Evolutionary conservation across 2,888 invertebrate genomes (phyloP).

Genomic region (Nineta flava): DNA sequence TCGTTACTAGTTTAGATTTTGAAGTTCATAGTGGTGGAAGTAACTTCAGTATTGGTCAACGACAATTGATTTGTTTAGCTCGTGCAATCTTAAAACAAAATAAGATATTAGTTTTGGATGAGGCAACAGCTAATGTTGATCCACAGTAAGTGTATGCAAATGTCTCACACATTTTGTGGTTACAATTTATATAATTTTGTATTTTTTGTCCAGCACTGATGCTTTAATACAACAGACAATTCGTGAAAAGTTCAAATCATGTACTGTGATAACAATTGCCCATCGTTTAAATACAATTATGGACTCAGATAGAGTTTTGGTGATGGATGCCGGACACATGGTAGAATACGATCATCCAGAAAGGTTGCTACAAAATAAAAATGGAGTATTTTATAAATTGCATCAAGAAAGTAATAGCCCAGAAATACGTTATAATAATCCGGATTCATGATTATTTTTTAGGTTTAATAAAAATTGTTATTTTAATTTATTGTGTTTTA

Average conservation of each 20-base stretch:
- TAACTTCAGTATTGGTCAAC: slow-evolving; percentile 3
- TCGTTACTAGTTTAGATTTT: neutral
- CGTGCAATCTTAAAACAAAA: slow-evolving; percentile 2
- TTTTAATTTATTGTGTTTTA: too few relatives aligned
- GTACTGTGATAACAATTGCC: slow-evolving; percentile 80
- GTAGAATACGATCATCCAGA: slow-evolving; percentile 59
- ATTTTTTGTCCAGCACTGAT: slow-evolving; percentile 38
- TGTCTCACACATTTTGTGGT: too few relatives aligned
- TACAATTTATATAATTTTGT: too few relatives aligned
- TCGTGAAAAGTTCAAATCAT: slow-evolving; percentile 58
- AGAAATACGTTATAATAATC: too few relatives aligned
- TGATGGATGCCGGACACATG: slow-evolving; percentile 65
- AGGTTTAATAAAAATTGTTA: too few relatives aligned
- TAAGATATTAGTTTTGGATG: slow-evolving; percentile 4
- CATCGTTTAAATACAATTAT: slow-evolving; percentile 84
- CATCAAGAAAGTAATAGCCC: slow-evolving; percentile 35
- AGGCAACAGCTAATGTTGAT: slow-evolving; percentile 4
- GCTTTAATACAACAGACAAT: slow-evolving; percentile 72
- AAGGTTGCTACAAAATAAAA: slow-evolving; percentile 39
- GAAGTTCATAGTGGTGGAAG: neutral
- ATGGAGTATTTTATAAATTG: slow-evolving; percentile 49
- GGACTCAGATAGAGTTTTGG: slow-evolving; percentile 77
- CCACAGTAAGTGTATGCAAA: neutral
- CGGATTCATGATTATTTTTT: too few relatives aligned
- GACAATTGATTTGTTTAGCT: slow-evolving; percentile 1